Conservation (phyloP, 2,797 vertebrate genomes). For the Philypnodon macrostomus region DNA sequence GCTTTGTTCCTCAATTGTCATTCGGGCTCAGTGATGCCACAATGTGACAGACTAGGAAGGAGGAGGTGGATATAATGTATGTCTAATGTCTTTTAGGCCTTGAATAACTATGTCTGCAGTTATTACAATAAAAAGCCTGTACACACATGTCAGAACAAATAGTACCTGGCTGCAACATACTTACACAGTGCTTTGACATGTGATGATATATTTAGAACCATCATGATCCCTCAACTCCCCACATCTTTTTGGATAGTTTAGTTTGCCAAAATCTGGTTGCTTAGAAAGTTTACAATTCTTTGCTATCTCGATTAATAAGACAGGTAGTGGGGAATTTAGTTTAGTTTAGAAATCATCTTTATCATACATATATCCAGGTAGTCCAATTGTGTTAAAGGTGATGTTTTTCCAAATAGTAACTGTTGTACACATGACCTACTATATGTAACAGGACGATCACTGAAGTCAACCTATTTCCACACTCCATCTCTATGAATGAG, state of each 20-base stretch:
- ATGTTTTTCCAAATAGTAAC: no score
- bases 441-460: not conserved
- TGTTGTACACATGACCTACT: no score
- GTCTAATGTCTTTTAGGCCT: no score
- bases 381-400: not conserved
- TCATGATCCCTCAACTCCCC: not conserved
- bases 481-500: slow-evolving; percentile 7
- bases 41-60: slow-evolving; percentile 9
- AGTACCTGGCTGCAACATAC: slow-evolving; percentile 8
- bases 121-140: slow-evolving; percentile 16
- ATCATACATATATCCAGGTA: no score
- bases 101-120: slow-evolving; percentile 5
- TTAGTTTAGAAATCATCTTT: no score
- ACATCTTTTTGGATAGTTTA: not conserved
- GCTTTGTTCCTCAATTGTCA: slow-evolving; percentile 35
- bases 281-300: no score
- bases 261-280: no score
- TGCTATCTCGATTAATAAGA: no score
- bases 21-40: slow-evolving; percentile 30
- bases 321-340: no score
- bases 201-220: not conserved
- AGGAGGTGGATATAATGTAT: slow-evolving; percentile 3
- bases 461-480: not conserved
- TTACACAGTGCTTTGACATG: not conserved
- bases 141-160: slow-evolving; percentile 28